Conservation (phyloP, 2,888 invertebrate genomes). For the Dynastes maya region DNA sequence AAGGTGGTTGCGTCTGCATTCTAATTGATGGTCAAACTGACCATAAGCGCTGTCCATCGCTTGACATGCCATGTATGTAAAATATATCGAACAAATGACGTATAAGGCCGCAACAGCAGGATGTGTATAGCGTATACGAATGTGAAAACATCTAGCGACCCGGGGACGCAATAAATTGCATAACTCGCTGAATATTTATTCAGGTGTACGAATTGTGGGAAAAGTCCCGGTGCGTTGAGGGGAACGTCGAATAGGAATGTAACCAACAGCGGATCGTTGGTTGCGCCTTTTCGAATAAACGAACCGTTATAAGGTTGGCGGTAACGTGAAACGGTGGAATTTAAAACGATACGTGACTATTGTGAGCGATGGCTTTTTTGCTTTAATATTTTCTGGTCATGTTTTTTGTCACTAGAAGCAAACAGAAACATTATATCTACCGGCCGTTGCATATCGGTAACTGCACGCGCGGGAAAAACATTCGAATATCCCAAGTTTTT, state of each 20-base stretch:
- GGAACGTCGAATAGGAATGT: slow-evolving; percentile 6
- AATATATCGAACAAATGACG: slow-evolving; percentile 27
- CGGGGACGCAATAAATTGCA: slow-evolving; percentile 35
- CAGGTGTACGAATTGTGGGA: slow-evolving; percentile 33
- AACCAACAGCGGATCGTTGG: slow-evolving; percentile 10
- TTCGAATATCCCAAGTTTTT: neutral
- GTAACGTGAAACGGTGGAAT: slow-evolving; percentile 16
- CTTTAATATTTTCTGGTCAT: neutral
- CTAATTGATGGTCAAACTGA: slow-evolving; percentile 33
- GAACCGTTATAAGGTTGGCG: slow-evolving; percentile 33
- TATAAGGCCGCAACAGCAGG: slow-evolving; percentile 9
- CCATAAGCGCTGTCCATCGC: neutral
- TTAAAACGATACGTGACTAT: slow-evolving; percentile 24
- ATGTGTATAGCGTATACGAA: slow-evolving; percentile 4
- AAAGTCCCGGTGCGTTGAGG: slow-evolving; percentile 9
- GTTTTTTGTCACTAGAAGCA: neutral
- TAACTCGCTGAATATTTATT: slow-evolving; percentile 42
- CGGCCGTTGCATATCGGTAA: neutral
- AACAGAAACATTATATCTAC: neutral
- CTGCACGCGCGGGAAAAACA: neutral
- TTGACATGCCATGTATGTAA: slow-evolving; percentile 21
- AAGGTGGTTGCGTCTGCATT: slow-evolving; percentile 38
- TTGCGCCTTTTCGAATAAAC: slow-evolving; percentile 4
- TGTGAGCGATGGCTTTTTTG: slow-evolving; percentile 1
- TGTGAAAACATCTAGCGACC: slow-evolving; percentile 19